These are phyloP conservation scores for Jordanella pulchra DNA, from an alignment of 2,797 vertebrate species.

Conservation along the genomic window DNA sequence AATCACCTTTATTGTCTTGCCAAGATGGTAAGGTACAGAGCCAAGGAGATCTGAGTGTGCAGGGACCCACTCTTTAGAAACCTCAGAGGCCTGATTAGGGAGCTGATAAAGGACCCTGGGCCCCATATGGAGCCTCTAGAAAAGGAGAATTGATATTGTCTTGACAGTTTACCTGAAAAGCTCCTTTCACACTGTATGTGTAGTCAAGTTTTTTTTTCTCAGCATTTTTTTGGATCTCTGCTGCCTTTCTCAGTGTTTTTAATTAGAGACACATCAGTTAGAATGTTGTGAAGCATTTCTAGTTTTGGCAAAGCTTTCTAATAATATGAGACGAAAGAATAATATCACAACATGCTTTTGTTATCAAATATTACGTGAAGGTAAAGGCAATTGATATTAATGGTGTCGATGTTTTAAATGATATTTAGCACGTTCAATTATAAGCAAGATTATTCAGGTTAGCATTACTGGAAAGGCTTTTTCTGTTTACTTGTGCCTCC, in stretches of 20 bases:
- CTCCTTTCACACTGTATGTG: conserved; percentile 9
- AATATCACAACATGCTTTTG: background rate
- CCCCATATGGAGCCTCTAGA: conserved; percentile 15
- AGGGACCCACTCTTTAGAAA: conserved; percentile 43
- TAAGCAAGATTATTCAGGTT: background rate
- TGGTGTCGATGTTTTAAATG: background rate
- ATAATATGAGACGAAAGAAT: background rate
- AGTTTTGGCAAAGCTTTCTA: background rate
- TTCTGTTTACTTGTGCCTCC: too few species aligned
- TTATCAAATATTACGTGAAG: background rate
- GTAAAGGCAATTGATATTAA: background rate
- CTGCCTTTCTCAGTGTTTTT: background rate
- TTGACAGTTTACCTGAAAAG: conserved; percentile 42
- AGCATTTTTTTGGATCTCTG: background rate
- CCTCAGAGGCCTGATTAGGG: conserved; percentile 46
- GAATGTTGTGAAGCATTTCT: background rate
- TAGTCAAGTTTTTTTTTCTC: background rate
- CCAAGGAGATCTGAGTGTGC: conserved; percentile 56
- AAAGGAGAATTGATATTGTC: conserved; percentile 41
- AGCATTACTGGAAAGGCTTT: background rate
- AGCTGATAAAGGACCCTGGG: conserved; percentile 42
- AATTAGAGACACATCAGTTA: background rate
- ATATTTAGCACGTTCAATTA: background rate
- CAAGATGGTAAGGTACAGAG: conserved; percentile 41
- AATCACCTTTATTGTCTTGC: conserved; percentile 71